These are phyloP conservation scores for Lysandra bellargus DNA, from an alignment of 2,888 invertebrate species.

Conservation along the genomic window DNA sequence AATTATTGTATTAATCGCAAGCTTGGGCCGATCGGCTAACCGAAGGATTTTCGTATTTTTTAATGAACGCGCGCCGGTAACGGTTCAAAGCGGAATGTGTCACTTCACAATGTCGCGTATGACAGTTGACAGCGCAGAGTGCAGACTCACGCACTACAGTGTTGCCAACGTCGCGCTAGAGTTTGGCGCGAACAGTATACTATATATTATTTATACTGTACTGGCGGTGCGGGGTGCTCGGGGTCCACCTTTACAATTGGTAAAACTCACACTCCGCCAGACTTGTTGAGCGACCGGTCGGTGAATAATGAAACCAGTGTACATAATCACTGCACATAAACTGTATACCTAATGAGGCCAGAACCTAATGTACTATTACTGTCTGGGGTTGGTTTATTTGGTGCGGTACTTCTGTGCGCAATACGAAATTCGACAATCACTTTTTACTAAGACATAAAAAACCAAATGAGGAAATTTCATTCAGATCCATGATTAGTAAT, in stretches of 20 bases:
- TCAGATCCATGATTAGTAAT: too few relatives aligned
- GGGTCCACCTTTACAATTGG: slow-evolving; percentile 43
- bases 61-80: too few relatives aligned
- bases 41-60: too few relatives aligned
- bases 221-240: neutral
- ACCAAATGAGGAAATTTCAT: too few relatives aligned
- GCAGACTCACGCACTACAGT: too few relatives aligned
- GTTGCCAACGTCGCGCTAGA: too few relatives aligned
- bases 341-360: slow-evolving; percentile 17
- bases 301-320: slow-evolving; percentile 26
- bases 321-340: slow-evolving; percentile 18
- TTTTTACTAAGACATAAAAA: neutral
- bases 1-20: too few relatives aligned
- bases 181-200: neutral
- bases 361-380: slow-evolving; percentile 13
- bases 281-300: slow-evolving; percentile 44
- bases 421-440: neutral
- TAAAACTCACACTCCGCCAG: slow-evolving; percentile 43
- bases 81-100: too few relatives aligned
- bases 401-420: neutral
- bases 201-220: neutral
- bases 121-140: too few relatives aligned
- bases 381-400: neutral
- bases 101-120: too few relatives aligned
- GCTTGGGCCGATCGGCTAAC: too few relatives aligned